Evolutionary conservation across 2,888 invertebrate species (phyloP).

Genomic region (Andrena bicolor): DNA sequence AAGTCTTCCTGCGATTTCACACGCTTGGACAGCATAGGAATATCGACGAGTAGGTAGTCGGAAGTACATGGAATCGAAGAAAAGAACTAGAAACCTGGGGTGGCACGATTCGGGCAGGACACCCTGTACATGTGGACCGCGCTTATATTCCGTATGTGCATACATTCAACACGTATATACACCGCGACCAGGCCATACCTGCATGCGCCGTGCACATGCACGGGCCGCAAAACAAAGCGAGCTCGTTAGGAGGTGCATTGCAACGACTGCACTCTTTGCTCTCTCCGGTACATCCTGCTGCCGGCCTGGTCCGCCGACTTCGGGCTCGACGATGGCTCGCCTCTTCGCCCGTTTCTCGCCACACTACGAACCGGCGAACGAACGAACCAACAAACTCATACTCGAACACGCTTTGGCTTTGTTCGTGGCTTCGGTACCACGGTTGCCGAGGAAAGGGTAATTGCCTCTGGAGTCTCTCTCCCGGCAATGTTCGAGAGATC

Average conservation of each 20-base stretch:
- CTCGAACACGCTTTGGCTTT: conserved; percentile 72
- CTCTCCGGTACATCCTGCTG: conserved; percentile 76
- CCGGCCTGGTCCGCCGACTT: conserved; percentile 64
- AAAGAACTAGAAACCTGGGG: neutral
- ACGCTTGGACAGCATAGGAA: too few species aligned
- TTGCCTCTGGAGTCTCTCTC: conserved; percentile 69
- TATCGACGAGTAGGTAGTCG: too few species aligned
- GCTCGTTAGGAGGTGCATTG: conserved; percentile 84
- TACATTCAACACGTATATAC: conserved; percentile 69
- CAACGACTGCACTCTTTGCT: conserved; percentile 80
- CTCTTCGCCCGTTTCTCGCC: conserved; percentile 67
- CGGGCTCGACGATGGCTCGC: conserved; percentile 45
- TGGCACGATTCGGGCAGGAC: conserved; percentile 60
- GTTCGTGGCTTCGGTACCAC: conserved; percentile 66
- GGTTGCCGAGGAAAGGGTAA: conserved; percentile 71
- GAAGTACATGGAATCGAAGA: neutral
- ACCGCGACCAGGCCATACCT: conserved; percentile 65
- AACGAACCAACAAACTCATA: conserved; percentile 70
- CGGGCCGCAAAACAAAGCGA: conserved; percentile 84
- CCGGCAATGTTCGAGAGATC: conserved; percentile 61
- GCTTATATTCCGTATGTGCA: conserved; percentile 76
- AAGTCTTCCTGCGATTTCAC: too few species aligned
- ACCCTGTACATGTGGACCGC: conserved; percentile 77
- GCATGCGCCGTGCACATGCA: conserved; percentile 77
- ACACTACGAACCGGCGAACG: neutral